Conservation (phyloP, 1,140 invertebrate genomes). For the Centruroides sculpturatus region DNA sequence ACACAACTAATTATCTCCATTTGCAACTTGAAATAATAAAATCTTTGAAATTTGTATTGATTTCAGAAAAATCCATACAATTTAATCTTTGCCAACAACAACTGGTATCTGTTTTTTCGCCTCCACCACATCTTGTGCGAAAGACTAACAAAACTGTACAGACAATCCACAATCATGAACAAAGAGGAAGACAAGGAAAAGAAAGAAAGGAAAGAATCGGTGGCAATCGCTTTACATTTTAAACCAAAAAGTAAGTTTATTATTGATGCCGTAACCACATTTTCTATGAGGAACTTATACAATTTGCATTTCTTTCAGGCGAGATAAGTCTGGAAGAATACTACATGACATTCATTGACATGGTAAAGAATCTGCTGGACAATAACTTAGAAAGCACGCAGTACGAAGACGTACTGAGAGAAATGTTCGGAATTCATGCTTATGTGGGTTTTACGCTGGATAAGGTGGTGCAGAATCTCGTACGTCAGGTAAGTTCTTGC, state of each 20-base stretch:
- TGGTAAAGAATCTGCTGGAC: constrained; percentile 86
- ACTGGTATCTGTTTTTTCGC: constrained; percentile 88
- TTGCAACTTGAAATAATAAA: too few relatives aligned
- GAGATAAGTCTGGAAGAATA: constrained; percentile 48
- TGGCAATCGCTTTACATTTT: constrained; percentile 62
- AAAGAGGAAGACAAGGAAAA: constrained; percentile 48
- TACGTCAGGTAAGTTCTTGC: constrained; percentile 42
- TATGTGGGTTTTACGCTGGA: constrained; percentile 86
- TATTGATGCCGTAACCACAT: not conserved
- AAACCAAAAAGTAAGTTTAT: constrained; percentile 59
- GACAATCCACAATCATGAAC: constrained; percentile 49
- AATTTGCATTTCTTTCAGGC: not conserved
- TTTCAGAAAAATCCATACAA: constrained; percentile 47
- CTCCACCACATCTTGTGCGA: constrained; percentile 89
- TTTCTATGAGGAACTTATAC: not conserved
- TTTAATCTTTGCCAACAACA: constrained; percentile 73
- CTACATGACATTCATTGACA: constrained; percentile 77
- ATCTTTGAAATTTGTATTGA: not conserved
- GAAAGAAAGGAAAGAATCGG: constrained; percentile 52
- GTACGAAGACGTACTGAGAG: constrained; percentile 83
- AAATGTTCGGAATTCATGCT: constrained; percentile 95
- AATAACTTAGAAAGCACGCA: constrained; percentile 79
- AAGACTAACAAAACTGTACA: constrained; percentile 63
- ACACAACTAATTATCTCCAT: too few relatives aligned
- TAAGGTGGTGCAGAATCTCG: constrained; percentile 76